phyloP scores from a whole-genome alignment of 2,797 vertebrate species.

The Naso thynnoides region DNA sequence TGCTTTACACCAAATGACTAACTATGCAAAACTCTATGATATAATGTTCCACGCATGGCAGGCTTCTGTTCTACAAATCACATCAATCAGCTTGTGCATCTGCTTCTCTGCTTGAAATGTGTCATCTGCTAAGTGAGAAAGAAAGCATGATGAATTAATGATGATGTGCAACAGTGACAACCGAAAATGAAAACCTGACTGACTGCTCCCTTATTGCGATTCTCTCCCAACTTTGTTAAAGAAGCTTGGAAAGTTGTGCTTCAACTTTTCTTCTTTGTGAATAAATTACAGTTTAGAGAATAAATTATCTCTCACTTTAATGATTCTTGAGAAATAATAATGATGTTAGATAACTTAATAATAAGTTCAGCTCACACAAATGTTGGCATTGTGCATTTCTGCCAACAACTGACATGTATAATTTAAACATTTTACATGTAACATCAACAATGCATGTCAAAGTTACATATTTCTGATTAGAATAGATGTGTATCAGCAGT shows the following conservation, averaged over 20 bases:
- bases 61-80: conserved; percentile 65
- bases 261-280: conserved; percentile 2
- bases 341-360: no score
- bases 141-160: conserved; percentile 65
- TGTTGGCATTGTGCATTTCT: no score
- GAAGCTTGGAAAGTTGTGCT: conserved; percentile 13
- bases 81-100: conserved; percentile 72
- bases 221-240: conserved; percentile 35
- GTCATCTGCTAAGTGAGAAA: conserved; percentile 63
- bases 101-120: conserved; percentile 69
- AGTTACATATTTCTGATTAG: no score
- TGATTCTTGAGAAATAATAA: no score
- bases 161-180: conserved; percentile 50
- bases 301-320: not conserved
- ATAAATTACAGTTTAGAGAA: not conserved
- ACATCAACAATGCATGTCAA: no score
- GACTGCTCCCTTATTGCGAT: not conserved
- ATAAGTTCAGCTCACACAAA: no score
- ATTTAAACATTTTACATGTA: no score
- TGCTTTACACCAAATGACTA: conserved; percentile 49
- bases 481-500: no score
- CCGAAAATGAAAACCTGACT: conserved; percentile 37
- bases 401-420: no score
- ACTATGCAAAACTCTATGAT: conserved; percentile 48
- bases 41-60: conserved; percentile 53